These are phyloP conservation scores for Apantesis nais DNA, from an alignment of 2,888 invertebrate species.

Conservation along the genomic window DNA sequence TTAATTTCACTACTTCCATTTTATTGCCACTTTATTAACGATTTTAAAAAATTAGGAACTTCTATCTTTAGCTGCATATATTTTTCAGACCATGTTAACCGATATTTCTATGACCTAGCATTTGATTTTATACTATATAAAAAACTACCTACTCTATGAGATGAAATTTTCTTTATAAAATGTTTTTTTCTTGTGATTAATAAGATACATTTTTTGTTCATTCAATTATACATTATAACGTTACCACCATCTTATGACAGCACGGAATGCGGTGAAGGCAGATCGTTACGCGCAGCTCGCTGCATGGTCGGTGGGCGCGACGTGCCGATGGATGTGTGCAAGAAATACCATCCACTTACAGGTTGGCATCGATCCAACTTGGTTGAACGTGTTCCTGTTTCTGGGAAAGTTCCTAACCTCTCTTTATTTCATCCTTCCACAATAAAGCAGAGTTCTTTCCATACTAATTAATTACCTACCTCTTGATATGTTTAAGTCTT, in stretches of 20 bases:
- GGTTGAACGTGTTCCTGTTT: background rate
- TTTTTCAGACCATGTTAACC: too few relatives aligned
- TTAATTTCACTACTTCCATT: background rate
- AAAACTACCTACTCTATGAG: too few relatives aligned
- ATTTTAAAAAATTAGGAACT: too few relatives aligned
- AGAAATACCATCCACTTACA: slow-evolving; percentile 76
- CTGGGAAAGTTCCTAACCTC: background rate
- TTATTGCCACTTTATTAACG: background rate
- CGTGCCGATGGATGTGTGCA: slow-evolving; percentile 79
- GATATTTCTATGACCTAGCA: too few relatives aligned
- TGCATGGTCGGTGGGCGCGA: slow-evolving; percentile 73
- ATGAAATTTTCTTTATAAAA: too few relatives aligned
- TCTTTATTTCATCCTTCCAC: background rate
- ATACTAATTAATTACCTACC: background rate
- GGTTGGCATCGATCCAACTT: slow-evolving; percentile 51
- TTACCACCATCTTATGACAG: slow-evolving; percentile 44
- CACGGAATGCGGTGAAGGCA: slow-evolving; percentile 78
- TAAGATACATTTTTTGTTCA: too few relatives aligned
- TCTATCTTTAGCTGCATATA: too few relatives aligned
- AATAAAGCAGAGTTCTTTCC: background rate
- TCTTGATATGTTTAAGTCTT: background rate
- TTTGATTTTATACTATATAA: too few relatives aligned
- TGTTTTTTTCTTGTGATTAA: too few relatives aligned
- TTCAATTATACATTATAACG: background rate
- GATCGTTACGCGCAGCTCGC: slow-evolving; percentile 71